Conservation (phyloP, 1,140 invertebrate species). For the Eulimnadia texana region DNA sequence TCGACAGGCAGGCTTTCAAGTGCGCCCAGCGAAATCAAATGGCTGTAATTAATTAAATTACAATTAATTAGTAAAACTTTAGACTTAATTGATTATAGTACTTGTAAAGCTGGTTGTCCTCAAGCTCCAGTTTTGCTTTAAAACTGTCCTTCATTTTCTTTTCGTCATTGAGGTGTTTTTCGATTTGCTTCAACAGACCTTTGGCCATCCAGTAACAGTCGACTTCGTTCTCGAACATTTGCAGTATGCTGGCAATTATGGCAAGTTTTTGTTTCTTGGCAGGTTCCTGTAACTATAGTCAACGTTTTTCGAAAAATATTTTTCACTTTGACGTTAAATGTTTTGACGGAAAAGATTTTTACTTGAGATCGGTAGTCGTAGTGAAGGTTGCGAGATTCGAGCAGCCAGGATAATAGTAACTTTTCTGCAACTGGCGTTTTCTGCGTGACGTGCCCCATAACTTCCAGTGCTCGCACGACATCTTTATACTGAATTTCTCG, state of each 20-base stretch:
- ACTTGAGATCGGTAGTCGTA: slow-evolving; percentile 39
- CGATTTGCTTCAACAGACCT: slow-evolving; percentile 49
- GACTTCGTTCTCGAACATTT: slow-evolving; percentile 50
- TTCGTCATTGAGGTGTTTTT: slow-evolving; percentile 45
- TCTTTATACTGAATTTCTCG: slow-evolving; percentile 56
- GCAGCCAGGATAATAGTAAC: slow-evolving; percentile 57
- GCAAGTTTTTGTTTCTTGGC: slow-evolving; percentile 30
- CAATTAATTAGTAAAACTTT: not conserved
- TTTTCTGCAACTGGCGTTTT: slow-evolving; percentile 41
- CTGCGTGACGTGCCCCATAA: slow-evolving; percentile 42
- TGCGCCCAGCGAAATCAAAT: slow-evolving; percentile 17
- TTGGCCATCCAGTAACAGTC: slow-evolving; percentile 65
- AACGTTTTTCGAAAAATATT: no score
- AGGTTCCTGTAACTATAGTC: slow-evolving; percentile 12
- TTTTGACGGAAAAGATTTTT: slow-evolving; percentile 17
- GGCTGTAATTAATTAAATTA: slow-evolving; percentile 9
- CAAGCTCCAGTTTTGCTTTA: slow-evolving; percentile 47
- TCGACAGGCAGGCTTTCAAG: slow-evolving; percentile 39
- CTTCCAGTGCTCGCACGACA: slow-evolving; percentile 48
- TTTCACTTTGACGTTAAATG: slow-evolving; percentile 18
- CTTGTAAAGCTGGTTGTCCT: slow-evolving; percentile 47
- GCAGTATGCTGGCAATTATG: slow-evolving; percentile 47
- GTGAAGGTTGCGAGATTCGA: slow-evolving; percentile 48
- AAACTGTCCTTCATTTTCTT: slow-evolving; percentile 46
- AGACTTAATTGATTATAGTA: slow-evolving; percentile 18